A percentile compares a stretch with the other conserved stretches of the same genome.
phyloP scores from a whole-genome alignment of 2,888 invertebrate species.

The Clostera curtula region DNA sequence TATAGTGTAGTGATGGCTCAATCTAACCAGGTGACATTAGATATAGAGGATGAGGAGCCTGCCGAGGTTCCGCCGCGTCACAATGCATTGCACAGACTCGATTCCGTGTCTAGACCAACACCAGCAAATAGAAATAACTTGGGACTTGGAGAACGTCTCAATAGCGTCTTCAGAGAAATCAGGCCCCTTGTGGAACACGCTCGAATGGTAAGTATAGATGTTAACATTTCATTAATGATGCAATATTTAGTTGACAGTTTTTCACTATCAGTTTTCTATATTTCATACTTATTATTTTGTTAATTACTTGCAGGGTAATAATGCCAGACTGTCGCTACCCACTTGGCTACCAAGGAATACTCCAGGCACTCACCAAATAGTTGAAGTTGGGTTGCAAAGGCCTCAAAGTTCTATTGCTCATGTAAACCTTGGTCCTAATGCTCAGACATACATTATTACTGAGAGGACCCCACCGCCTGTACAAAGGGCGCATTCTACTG shows the following conservation, averaged over 20 bases:
- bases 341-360: conserved; percentile 60
- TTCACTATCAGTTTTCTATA: neutral
- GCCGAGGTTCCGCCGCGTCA: conserved; percentile 40
- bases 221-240: too few species aligned
- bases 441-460: conserved; percentile 50
- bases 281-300: too few species aligned
- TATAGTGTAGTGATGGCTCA: conserved; percentile 47
- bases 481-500: conserved; percentile 34
- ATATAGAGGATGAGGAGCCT: conserved; percentile 54
- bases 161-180: conserved; percentile 75
- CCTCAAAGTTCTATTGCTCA: conserved; percentile 64
- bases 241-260: conserved; percentile 8
- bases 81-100: conserved; percentile 46
- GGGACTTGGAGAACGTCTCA: conserved; percentile 60
- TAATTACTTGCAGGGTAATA: conserved; percentile 46
- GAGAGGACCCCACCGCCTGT: conserved; percentile 39
- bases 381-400: conserved; percentile 42
- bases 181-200: conserved; percentile 79
- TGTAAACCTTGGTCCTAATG: conserved; percentile 43
- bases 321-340: conserved; percentile 57
- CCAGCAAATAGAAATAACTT: conserved; percentile 46
- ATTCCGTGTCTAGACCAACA: conserved; percentile 45
- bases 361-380: conserved; percentile 47
- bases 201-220: conserved; percentile 67
- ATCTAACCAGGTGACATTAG: conserved; percentile 54